These are phyloP conservation scores for Cardiocondyla obscurior DNA, from an alignment of 1,140 invertebrate species.

Conservation along the genomic window DNA sequence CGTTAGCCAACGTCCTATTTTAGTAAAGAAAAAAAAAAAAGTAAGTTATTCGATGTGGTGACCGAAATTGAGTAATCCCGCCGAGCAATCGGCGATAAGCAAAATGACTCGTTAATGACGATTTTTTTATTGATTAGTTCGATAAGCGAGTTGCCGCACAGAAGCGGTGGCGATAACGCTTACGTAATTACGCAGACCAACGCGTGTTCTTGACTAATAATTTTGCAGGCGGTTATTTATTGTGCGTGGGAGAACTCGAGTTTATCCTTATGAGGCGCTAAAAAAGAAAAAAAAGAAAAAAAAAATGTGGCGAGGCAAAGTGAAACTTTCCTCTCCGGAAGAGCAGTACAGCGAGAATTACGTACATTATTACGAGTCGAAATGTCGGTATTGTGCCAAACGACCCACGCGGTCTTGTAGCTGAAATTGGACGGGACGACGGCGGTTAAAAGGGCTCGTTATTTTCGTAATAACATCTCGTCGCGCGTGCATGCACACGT, in stretches of 20 bases:
- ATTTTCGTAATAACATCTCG: conserved; percentile 56
- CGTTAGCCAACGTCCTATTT: conserved; percentile 11
- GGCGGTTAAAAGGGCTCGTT: conserved; percentile 52
- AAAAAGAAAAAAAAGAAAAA: conserved; percentile 13
- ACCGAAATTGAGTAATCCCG: background rate
- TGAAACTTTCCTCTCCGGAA: conserved; percentile 38
- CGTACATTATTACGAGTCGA: conserved; percentile 47
- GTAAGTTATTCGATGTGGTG: background rate
- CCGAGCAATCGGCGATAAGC: conserved; percentile 12
- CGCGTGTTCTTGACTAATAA: conserved; percentile 33
- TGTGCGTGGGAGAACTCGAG: conserved; percentile 33
- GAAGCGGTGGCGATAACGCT: conserved; percentile 31
- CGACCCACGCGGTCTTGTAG: conserved; percentile 49
- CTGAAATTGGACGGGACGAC: conserved; percentile 49
- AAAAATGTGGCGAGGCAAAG: conserved; percentile 27
- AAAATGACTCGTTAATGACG: conserved; percentile 39
- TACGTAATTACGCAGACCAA: conserved; percentile 44
- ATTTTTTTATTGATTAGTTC: conserved; percentile 38
- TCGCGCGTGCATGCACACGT: conserved; percentile 20
- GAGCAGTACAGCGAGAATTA: conserved; percentile 51
- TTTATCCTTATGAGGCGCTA: conserved; percentile 20
- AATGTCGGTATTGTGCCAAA: conserved; percentile 51
- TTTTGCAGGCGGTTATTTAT: conserved; percentile 53
- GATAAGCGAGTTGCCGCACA: conserved; percentile 13
- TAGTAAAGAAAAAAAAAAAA: background rate